Evolutionary conservation across 2,113 vertebrate genomes (phyloP).

Genomic region (Varanus salvator): DNA sequence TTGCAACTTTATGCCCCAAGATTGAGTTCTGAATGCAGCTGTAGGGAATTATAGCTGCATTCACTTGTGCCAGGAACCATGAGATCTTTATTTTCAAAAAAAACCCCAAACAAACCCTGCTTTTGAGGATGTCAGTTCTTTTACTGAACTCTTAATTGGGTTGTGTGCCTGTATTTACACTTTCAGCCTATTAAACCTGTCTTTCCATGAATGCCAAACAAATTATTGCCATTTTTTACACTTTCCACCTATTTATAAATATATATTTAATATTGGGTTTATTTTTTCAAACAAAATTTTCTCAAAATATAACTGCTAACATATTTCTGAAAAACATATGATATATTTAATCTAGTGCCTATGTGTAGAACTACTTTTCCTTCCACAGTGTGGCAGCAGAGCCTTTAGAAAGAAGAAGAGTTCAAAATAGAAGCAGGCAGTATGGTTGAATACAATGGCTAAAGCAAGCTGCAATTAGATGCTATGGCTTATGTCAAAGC

Average conservation of each 20-base stretch:
- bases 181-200: background rate
- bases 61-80: background rate
- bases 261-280: background rate
- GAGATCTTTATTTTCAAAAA: background rate
- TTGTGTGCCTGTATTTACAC: no score
- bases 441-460: background rate
- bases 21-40: background rate
- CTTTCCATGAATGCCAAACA: background rate
- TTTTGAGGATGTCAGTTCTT: background rate
- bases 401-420: slow-evolving; percentile 44
- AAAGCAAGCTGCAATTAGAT: background rate
- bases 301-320: background rate
- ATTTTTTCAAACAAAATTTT: background rate
- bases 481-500: background rate
- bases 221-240: background rate
- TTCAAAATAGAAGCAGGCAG: background rate
- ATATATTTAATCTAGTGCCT: background rate
- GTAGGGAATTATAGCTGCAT: background rate
- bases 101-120: background rate
- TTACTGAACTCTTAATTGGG: background rate
- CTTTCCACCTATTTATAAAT: background rate
- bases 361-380: slow-evolving; percentile 42
- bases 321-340: no score
- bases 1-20: background rate
- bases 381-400: slow-evolving; percentile 83